Conservation (phyloP, 2,888 invertebrate species). For the Branchipolynoe longqiensis region DNA sequence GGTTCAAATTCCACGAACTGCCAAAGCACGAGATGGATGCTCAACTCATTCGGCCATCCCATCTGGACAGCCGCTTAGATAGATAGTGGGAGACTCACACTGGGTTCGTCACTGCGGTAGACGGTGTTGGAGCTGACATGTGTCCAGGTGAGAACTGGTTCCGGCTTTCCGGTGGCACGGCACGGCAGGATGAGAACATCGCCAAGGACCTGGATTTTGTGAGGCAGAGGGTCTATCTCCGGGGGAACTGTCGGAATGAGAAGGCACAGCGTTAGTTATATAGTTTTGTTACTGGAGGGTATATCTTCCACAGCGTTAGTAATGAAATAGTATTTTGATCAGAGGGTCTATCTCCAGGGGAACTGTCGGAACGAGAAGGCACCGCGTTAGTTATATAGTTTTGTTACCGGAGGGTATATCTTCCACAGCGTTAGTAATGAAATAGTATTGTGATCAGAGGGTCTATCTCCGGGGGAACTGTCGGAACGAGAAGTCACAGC, state of each 20-base stretch:
- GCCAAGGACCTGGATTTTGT: constrained; percentile 55
- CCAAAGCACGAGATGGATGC: too few species aligned
- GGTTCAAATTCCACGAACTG: too few species aligned
- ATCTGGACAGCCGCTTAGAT: too few species aligned
- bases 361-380: neutral
- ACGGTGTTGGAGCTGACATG: constrained; percentile 8
- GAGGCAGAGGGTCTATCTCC: constrained; percentile 18
- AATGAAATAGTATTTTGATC: neutral
- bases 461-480: neutral
- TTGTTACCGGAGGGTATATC: neutral
- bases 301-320: too few species aligned
- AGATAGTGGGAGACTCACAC: constrained; percentile 19
- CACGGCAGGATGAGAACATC: constrained; percentile 52
- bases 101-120: neutral
- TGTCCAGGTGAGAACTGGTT: constrained; percentile 44
- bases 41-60: too few species aligned
- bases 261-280: too few species aligned
- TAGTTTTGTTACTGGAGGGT: too few species aligned
- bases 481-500: neutral
- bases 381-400: too few species aligned
- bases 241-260: constrained; percentile 41
- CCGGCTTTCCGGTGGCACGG: constrained; percentile 35
- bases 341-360: neutral
- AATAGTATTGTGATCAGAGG: neutral
- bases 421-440: neutral